These are phyloP conservation scores for Hormaphis cornu DNA, from an alignment of 1,140 invertebrate species.

Conservation along the genomic window DNA sequence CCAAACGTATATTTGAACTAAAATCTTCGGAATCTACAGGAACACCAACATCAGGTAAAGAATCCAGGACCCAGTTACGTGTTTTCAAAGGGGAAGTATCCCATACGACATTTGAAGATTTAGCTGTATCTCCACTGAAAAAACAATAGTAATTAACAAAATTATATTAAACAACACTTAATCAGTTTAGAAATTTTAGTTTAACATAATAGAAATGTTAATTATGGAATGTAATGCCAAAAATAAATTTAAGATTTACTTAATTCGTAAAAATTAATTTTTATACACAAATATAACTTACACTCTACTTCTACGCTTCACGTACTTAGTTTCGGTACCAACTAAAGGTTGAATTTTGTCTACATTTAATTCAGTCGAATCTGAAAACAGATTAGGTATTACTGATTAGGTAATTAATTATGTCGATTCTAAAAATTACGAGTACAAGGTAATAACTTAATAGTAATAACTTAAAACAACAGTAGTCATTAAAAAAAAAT, in stretches of 20 bases:
- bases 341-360: neutral
- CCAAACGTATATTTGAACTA: slow-evolving; percentile 8
- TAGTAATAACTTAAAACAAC: neutral
- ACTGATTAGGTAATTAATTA: neutral
- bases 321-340: neutral
- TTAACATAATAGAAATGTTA: no score
- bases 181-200: neutral
- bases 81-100: slow-evolving; percentile 35
- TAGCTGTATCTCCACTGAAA: neutral
- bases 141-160: no score
- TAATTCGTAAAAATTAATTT: neutral
- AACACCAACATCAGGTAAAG: neutral
- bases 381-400: neutral
- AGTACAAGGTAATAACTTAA: no score
- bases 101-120: slow-evolving; percentile 31
- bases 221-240: no score
- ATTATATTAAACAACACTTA: no score
- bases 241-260: neutral
- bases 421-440: no score
- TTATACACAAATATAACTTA: neutral
- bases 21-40: slow-evolving; percentile 14
- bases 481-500: neutral
- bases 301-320: slow-evolving; percentile 12
- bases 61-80: slow-evolving; percentile 2
- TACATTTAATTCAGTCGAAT: slow-evolving; percentile 21